Conservation (phyloP, 1,140 invertebrate species). For the Drosophila melanica region DNA sequence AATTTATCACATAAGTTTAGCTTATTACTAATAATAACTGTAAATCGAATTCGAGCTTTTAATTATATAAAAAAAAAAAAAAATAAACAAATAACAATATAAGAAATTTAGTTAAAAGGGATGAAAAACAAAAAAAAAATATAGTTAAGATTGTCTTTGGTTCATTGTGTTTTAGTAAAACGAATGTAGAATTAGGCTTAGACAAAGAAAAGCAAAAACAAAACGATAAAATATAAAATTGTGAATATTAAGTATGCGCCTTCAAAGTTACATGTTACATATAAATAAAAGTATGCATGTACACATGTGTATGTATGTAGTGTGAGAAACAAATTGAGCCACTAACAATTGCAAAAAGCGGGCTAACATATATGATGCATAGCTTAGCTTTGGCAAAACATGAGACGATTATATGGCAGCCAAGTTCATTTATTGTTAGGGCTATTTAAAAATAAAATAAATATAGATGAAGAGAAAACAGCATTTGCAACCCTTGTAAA, state of each 20-base stretch:
- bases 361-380: conserved; percentile 18
- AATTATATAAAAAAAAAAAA: conserved; percentile 59
- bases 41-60: conserved; percentile 83
- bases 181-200: conserved; percentile 65
- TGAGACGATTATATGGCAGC: conserved; percentile 38
- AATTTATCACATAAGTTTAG: conserved; percentile 53
- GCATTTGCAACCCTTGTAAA: conserved; percentile 75
- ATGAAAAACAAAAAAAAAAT: conserved; percentile 28
- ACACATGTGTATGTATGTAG: conserved; percentile 55
- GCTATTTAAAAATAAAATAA: conserved; percentile 40
- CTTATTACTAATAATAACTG: conserved; percentile 57
- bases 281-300: conserved; percentile 16
- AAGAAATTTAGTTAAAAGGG: conserved; percentile 26
- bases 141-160: conserved; percentile 50
- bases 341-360: conserved; percentile 51
- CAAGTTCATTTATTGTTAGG: conserved; percentile 76
- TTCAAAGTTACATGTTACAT: conserved; percentile 65
- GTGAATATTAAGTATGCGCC: conserved; percentile 83
- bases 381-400: conserved; percentile 64
- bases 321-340: conserved; percentile 51
- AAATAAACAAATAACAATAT: conserved; percentile 38
- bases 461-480: conserved; percentile 52
- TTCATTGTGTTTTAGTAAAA: conserved; percentile 60
- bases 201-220: conserved; percentile 36
- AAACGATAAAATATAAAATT: conserved; percentile 59